Evolutionary conservation across 2,113 vertebrate genomes (phyloP), one percentile per base, ranked within the genome.

Genomic region (Gymnarchus niloticus): DNA sequence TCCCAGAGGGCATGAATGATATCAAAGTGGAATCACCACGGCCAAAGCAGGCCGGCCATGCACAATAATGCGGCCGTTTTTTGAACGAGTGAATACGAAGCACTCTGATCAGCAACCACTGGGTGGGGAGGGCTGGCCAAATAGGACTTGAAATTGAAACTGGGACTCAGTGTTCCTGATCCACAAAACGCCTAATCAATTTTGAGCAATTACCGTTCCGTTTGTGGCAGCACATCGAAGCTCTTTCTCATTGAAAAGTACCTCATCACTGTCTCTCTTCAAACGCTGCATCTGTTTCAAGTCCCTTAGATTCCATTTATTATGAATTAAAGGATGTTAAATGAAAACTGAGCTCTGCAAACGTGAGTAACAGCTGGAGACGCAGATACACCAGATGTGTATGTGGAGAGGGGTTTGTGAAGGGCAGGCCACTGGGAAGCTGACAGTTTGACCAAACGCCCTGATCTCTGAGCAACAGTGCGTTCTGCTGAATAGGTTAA

Each of bases 131-230:
- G 12, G 25, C 56, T 8, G 0, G 25, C 17, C 6, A 56, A 59
- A 17, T 82, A 87, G 6, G 69, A 56, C 57, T 86, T 41, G 28
- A 86, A 91, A 91, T 87, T 87, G 84, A 91, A 81, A 87, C 49
- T 28, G 84, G 89, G 76, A 89, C 81, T 85, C 87, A 88, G 90
- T 87, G 89, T 87, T 89, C 90, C 81, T 89, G 86, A 91, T 88
- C 88, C 90, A 82, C 89, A 89, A 92, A 91, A 89, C 80, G 48
- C 87, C 87, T 88, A 88, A 92, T 93, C 87, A 90, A 91, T 92
- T 90, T 88, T 61, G 89, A 87, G 89, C 89, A 86, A 91, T 92
- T 91, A 90, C 86, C 59, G 56, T 85, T 51, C 76, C 49, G 85
- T 69, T 69, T 69, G 61, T 44, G 84, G 84, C 85, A 88, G 89